These are phyloP conservation scores for Agrotis segetum DNA, from an alignment of 2,888 invertebrate genomes.

Conservation along the genomic window DNA sequence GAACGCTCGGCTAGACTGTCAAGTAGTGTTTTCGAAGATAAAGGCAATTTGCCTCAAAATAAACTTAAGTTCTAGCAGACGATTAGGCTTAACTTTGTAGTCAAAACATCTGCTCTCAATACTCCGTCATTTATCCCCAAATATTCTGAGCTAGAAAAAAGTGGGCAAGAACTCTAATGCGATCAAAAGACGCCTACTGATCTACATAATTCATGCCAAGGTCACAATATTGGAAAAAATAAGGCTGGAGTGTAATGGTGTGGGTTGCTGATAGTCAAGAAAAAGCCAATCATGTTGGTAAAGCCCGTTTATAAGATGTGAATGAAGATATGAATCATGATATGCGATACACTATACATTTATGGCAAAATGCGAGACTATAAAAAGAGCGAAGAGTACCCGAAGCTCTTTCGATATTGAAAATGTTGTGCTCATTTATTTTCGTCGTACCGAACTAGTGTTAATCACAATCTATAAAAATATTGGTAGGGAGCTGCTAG, in stretches of 20 bases:
- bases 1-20: conserved; percentile 10
- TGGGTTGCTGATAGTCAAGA: conserved; percentile 32
- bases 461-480: conserved; percentile 34
- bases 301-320: conserved; percentile 34
- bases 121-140: conserved; percentile 21
- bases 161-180: conserved; percentile 14
- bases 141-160: conserved; percentile 22
- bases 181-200: conserved; percentile 30
- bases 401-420: conserved; percentile 38
- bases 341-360: conserved; percentile 45
- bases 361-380: conserved; percentile 36
- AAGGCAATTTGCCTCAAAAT: conserved; percentile 19
- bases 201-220: conserved; percentile 46
- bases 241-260: conserved; percentile 17
- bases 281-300: conserved; percentile 41
- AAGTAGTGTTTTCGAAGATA: conserved; percentile 26
- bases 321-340: conserved; percentile 53
- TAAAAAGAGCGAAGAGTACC: conserved; percentile 36
- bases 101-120: conserved; percentile 35
- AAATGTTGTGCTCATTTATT: conserved; percentile 43
- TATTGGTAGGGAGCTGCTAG: conserved; percentile 17
- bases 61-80: neutral
- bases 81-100: conserved; percentile 29
- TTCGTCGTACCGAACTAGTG: conserved; percentile 16
- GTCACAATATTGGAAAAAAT: conserved; percentile 32